Base-by-base conservation (phyloP, 2,113 vertebrate genomes). In the Lamprotornis superbus region DNA sequence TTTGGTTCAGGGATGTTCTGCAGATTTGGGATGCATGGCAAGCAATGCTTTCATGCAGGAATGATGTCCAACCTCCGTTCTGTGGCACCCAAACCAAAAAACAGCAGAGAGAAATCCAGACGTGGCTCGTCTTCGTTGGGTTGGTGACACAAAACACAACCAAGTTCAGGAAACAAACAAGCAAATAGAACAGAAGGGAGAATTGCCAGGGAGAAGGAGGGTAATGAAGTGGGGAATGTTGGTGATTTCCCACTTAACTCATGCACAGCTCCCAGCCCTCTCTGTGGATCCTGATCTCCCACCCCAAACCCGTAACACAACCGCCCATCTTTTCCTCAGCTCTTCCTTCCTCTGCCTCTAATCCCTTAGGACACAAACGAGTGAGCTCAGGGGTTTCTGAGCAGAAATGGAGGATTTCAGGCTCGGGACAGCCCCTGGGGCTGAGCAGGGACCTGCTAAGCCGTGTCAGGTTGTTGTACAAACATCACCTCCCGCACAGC, bases 401-500 rank as follows among this genome's bases (percentile, higher is more conserved):
- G 68, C 10, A 35, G 59, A 30, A 90, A 82, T 0, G 2, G 28
- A 40, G 47, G 84, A 92, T 75, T 90, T 87, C 18, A 73, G 71
- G 47, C 86, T 89, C 25, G 3, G 56, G 90, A 65, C 70, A 94
- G 87, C 79, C 65, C 71, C 59, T 0, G 16, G 71, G 7, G 57
- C 18, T 0, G 10, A 21, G 52, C 27, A 73, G 44, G 74, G 95
- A 94, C 74, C 89, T 61, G 80, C 75, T n/a, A n/a, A n/a, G n/a
- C n/a, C 47, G 87, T 63, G 83, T 93, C 76, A 71, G 90, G 87
- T 95, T 94, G 90, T 95, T 97, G 96, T 93, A 94, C 95, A 97
- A 97, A 95, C 97, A 95, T 46, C 84, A 57, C 83, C 94, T 94
- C 86, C 94, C 89, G 78, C 83, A 27, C 52, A 83, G 89, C 82